A percentile compares a stretch with the other conserved stretches of the same genome.
Evolutionary conservation across 2,888 invertebrate genomes (phyloP).

Genomic region (Pycnomerus fuliginosus): DNA sequence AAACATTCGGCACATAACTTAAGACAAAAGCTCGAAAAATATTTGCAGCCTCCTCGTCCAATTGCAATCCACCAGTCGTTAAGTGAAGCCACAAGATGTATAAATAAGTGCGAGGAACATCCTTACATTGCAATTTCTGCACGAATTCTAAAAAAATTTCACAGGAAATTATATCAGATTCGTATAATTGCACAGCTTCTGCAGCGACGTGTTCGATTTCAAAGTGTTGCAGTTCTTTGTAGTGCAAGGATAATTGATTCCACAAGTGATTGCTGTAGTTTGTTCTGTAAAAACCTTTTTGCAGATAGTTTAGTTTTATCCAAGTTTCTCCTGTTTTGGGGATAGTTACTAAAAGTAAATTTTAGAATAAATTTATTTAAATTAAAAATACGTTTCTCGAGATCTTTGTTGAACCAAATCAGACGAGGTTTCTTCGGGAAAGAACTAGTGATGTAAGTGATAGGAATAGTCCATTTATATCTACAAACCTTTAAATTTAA

Average conservation of each 20-base stretch:
- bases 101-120: too few species aligned
- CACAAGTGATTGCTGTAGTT: conserved; percentile 72
- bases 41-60: too few species aligned
- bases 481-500: conserved; percentile 47
- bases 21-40: too few species aligned
- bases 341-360: conserved; percentile 53
- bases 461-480: conserved; percentile 81
- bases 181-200: conserved; percentile 2
- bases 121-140: too few species aligned
- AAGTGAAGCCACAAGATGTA: too few species aligned
- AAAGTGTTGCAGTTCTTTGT: background rate
- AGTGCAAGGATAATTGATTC: conserved; percentile 54
- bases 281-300: conserved; percentile 82
- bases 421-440: conserved; percentile 21
- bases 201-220: conserved; percentile 1
- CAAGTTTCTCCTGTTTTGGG: conserved; percentile 56
- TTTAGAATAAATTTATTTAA: background rate
- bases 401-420: conserved; percentile 48
- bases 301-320: conserved; percentile 80
- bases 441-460: conserved; percentile 64
- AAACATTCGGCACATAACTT: too few species aligned
- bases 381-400: conserved; percentile 57
- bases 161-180: conserved; percentile 2
- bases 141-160: too few species aligned
- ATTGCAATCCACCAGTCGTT: too few species aligned